Evolutionary conservation across 2,113 vertebrate species (phyloP).

Genomic region (Heterochromis multidens): DNA sequence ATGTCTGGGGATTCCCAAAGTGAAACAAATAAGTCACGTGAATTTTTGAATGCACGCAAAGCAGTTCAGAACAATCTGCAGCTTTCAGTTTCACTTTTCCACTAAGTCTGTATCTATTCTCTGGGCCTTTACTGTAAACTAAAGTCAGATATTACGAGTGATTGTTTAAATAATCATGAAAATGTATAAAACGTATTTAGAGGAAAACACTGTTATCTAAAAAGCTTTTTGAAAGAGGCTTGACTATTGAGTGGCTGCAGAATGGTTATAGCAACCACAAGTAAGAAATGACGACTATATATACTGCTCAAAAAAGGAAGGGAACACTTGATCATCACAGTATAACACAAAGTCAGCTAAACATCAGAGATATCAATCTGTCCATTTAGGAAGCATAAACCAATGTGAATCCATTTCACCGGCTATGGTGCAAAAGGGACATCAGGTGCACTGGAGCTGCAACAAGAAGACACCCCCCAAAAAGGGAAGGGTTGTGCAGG

Average conservation of each 20-base stretch:
- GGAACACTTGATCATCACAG: too few species aligned
- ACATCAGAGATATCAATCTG: background rate
- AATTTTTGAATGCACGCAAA: background rate
- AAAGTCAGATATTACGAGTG: background rate
- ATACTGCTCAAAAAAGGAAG: background rate
- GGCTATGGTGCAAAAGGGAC: background rate
- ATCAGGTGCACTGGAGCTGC: background rate
- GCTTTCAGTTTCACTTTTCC: slow-evolving; percentile 18
- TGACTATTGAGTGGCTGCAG: background rate
- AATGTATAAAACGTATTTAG: accelerated
- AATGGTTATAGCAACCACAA: background rate
- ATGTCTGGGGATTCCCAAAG: background rate
- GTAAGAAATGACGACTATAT: background rate
- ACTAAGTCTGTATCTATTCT: background rate
- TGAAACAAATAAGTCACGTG: background rate
- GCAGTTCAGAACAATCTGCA: background rate
- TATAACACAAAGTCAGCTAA: background rate
- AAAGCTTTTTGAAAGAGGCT: background rate
- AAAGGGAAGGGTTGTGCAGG: background rate
- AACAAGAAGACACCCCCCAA: background rate
- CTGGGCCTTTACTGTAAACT: background rate
- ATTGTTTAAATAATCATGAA: background rate
- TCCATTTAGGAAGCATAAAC: background rate
- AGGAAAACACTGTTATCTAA: background rate
- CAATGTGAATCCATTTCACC: background rate